Evolutionary conservation across 2,888 invertebrate genomes (phyloP).

Genomic region (Noctuana brunneofusca): DNA sequence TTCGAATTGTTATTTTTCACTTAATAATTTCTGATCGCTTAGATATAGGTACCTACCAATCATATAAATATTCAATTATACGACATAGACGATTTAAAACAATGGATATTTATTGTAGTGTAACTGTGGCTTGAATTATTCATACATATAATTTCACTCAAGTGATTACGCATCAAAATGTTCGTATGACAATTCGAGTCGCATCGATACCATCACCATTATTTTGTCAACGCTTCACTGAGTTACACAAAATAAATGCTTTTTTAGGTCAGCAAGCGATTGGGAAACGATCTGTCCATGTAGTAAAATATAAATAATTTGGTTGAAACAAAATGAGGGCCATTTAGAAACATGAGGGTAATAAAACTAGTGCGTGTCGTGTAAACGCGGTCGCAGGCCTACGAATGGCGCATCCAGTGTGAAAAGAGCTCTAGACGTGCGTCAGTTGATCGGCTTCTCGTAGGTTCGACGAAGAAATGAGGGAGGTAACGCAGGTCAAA

Average conservation of each 20-base stretch:
- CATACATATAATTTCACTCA: slow-evolving; percentile 34
- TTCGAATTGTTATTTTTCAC: slow-evolving; percentile 6
- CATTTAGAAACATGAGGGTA: slow-evolving; percentile 83
- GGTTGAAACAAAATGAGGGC: slow-evolving; percentile 80
- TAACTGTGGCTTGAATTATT: slow-evolving; percentile 29
- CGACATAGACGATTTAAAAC: slow-evolving; percentile 16
- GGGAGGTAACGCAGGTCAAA: slow-evolving; percentile 53
- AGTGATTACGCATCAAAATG: slow-evolving; percentile 32
- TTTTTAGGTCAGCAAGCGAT: slow-evolving; percentile 78
- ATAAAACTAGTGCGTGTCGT: slow-evolving; percentile 81
- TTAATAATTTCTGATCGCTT: background rate
- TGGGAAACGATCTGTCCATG: slow-evolving; percentile 80
- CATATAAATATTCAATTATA: slow-evolving; percentile 5
- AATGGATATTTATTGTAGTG: slow-evolving; percentile 25
- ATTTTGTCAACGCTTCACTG: slow-evolving; percentile 75
- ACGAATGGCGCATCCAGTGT: slow-evolving; percentile 55
- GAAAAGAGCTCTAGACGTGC: slow-evolving; percentile 54
- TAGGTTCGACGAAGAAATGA: slow-evolving; percentile 40
- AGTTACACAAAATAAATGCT: slow-evolving; percentile 67
- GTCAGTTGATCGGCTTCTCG: slow-evolving; percentile 42
- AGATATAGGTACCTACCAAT: background rate
- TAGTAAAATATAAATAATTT: slow-evolving; percentile 82
- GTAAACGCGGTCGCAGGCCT: slow-evolving; percentile 75
- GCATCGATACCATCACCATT: slow-evolving; percentile 65
- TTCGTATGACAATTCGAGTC: slow-evolving; percentile 49